These are phyloP conservation scores for Megatriorchis doriae DNA, from an alignment of 2,113 vertebrate genomes.

Conservation along the genomic window DNA sequence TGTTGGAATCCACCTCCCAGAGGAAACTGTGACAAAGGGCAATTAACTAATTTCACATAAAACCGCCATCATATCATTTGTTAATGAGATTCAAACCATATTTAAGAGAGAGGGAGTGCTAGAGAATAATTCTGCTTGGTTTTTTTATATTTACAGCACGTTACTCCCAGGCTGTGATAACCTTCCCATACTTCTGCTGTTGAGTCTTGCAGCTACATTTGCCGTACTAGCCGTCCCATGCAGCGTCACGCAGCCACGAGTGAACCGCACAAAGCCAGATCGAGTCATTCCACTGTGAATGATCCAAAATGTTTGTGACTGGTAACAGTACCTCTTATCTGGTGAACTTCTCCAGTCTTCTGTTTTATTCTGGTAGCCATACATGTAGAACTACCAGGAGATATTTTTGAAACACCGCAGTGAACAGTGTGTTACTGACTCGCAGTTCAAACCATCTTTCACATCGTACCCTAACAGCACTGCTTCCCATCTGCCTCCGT, in stretches of 20 bases:
- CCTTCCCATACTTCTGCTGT: not conserved
- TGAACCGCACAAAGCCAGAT: not conserved
- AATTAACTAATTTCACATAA: slow-evolving; percentile 6
- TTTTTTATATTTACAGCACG: not conserved
- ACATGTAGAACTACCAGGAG: slow-evolving; percentile 5
- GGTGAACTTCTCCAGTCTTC: slow-evolving; percentile 2
- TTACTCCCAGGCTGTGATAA: not conserved
- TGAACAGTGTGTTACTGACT: slow-evolving; percentile 44
- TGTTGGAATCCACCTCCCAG: not conserved
- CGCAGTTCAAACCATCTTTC: slow-evolving; percentile 19
- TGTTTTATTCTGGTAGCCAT: slow-evolving; percentile 4
- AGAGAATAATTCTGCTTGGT: not conserved
- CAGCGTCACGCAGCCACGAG: not conserved
- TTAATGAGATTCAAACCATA: not conserved
- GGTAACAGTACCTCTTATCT: not conserved
- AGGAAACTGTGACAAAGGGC: not conserved
- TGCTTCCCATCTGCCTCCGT: slow-evolving; percentile 47
- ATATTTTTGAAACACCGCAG: slow-evolving; percentile 22
- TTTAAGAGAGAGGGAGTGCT: not conserved
- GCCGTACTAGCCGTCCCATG: fast-evolving
- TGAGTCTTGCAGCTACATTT: not conserved
- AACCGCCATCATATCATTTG: not conserved
- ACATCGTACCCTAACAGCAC: slow-evolving; percentile 11
- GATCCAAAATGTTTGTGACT: not conserved
- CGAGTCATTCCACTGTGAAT: not conserved